phyloP scores from a whole-genome alignment of 2,888 invertebrate species.

The Agrochola lota region DNA sequence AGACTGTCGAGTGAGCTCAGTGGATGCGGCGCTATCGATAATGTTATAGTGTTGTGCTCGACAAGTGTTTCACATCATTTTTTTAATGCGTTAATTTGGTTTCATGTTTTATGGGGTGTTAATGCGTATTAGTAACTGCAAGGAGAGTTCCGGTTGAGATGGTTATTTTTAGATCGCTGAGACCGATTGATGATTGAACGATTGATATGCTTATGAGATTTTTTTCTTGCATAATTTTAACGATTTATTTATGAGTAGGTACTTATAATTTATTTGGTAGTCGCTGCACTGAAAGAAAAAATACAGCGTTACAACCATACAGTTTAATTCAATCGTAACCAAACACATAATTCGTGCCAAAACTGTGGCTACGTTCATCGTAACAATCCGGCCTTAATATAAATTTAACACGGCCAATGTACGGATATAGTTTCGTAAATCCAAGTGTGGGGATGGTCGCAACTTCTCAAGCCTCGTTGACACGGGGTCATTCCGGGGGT shows the following conservation, averaged over 20 bases:
- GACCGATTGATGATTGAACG: constrained; percentile 10
- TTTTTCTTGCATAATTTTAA: constrained; percentile 4
- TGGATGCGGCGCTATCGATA: constrained; percentile 76
- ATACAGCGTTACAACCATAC: constrained; percentile 25
- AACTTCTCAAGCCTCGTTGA: constrained; percentile 78
- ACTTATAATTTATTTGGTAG: not conserved
- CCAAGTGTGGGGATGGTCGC: constrained; percentile 70
- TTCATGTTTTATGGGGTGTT: constrained; percentile 24
- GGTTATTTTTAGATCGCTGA: constrained; percentile 10
- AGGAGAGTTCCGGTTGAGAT: constrained; percentile 4
- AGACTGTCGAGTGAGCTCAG: constrained; percentile 79
- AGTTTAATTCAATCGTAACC: constrained; percentile 37
- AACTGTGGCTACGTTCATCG: constrained; percentile 51
- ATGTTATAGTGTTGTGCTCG: constrained; percentile 41
- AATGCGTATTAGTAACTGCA: constrained; percentile 47
- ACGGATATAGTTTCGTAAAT: constrained; percentile 69
- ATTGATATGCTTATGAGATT: not conserved
- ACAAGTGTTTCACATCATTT: constrained; percentile 59
- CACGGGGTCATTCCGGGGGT: constrained; percentile 81
- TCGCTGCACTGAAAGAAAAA: not conserved
- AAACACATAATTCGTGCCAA: constrained; percentile 46
- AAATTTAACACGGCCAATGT: constrained; percentile 62
- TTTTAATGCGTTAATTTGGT: constrained; percentile 38
- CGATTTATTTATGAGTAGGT: not conserved
- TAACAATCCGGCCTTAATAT: constrained; percentile 54